Evolutionary conservation across 1,140 invertebrate genomes (phyloP).

Genomic region (Drosophila lacertosa): DNA sequence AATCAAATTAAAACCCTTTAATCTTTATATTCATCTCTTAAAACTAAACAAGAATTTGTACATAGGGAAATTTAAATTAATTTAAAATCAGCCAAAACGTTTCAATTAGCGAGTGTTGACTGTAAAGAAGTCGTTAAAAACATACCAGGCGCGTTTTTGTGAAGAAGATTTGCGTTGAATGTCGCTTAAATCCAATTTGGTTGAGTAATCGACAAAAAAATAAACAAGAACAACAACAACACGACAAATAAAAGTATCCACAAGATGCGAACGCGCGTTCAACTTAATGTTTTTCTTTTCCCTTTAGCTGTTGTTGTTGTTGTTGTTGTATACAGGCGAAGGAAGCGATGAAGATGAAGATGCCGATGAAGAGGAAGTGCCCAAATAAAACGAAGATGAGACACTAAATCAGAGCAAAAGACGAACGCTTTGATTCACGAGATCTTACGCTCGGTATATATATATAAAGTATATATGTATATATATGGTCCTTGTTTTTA

Average conservation of each 20-base stretch:
- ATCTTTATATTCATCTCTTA: no score
- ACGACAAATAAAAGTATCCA: constrained; percentile 28
- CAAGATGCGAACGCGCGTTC: constrained; percentile 29
- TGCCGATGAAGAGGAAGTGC: constrained; percentile 71
- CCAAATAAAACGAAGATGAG: constrained; percentile 27
- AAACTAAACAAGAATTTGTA: no score
- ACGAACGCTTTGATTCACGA: constrained; percentile 39
- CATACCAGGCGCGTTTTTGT: constrained; percentile 50
- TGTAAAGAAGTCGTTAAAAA: constrained; percentile 26
- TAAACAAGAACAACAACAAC: not conserved
- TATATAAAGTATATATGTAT: constrained; percentile 30
- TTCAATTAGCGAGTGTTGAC: constrained; percentile 10
- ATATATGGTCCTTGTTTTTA: constrained; percentile 21
- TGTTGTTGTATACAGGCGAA: constrained; percentile 14
- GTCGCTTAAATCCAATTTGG: constrained; percentile 59
- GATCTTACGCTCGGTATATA: constrained; percentile 33
- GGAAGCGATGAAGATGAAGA: constrained; percentile 24
- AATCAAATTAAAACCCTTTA: no score
- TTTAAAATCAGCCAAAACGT: constrained; percentile 1
- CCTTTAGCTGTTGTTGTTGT: not conserved
- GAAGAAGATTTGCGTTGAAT: constrained; percentile 33
- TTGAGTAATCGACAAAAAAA: constrained; percentile 32
- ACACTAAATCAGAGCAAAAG: constrained; percentile 66
- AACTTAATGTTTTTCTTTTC: constrained; percentile 7
- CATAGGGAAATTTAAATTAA: not conserved